phyloP scores from a whole-genome alignment of 2,888 invertebrate genomes.

The Aphodius sticticus region DNA sequence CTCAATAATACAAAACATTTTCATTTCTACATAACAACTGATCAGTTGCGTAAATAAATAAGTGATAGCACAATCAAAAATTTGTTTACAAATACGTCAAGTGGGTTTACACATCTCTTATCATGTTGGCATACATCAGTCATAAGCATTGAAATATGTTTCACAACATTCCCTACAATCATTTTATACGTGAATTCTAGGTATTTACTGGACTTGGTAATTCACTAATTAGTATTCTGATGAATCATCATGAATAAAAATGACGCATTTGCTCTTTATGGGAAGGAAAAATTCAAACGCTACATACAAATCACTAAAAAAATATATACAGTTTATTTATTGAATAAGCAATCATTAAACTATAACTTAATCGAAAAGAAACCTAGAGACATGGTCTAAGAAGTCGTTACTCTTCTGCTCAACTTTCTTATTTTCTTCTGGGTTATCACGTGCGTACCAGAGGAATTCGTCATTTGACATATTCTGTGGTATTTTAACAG shows the following conservation, averaged over 20 bases:
- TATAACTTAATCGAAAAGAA: conserved; percentile 23
- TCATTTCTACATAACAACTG: neutral
- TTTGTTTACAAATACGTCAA: neutral
- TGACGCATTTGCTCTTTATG: neutral
- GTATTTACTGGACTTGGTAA: too few species aligned
- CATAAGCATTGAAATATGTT: neutral
- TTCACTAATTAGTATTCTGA: neutral
- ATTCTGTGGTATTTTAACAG: conserved; percentile 34
- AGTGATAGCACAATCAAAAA: neutral
- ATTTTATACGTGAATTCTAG: neutral
- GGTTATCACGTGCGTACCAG: conserved; percentile 31
- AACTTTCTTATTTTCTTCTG: conserved; percentile 27
- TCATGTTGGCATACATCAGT: neutral
- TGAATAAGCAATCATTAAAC: neutral
- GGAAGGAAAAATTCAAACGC: neutral
- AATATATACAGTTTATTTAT: too few species aligned
- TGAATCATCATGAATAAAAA: neutral
- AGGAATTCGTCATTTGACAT: conserved; percentile 30
- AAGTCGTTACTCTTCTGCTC: conserved; percentile 26
- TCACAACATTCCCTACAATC: too few species aligned
- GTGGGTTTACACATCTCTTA: neutral
- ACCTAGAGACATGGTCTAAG: conserved; percentile 22
- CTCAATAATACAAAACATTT: neutral
- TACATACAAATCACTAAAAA: too few species aligned
- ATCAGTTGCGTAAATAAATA: neutral